Conservation (phyloP, 2,113 vertebrate genomes). For the Coryphaenoides rupestris region DNA sequence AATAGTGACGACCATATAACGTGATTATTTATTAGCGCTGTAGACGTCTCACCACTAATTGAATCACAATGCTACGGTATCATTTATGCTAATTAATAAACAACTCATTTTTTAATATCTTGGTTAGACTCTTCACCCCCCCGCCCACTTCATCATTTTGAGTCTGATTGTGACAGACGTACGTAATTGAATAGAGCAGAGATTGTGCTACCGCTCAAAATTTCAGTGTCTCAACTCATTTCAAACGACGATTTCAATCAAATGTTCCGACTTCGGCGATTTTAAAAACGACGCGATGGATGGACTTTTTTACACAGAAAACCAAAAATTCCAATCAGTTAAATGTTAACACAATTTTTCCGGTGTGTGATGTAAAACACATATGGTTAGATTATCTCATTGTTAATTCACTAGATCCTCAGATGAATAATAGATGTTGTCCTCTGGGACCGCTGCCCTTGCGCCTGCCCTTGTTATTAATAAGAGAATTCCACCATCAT, state of each 20-base stretch:
- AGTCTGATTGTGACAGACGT: neutral
- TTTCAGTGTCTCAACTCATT: neutral
- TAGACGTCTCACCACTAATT: too few species aligned
- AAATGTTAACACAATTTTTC: slow-evolving; percentile 53
- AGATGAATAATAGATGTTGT: slow-evolving; percentile 74
- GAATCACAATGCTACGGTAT: neutral
- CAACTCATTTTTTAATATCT: neutral
- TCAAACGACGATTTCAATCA: slow-evolving; percentile 10
- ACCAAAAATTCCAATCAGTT: slow-evolving; percentile 10
- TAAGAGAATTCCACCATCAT: slow-evolving; percentile 62
- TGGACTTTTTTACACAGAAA: slow-evolving; percentile 2
- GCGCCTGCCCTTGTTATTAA: slow-evolving; percentile 60
- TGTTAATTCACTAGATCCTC: slow-evolving; percentile 68
- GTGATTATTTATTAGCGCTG: too few species aligned
- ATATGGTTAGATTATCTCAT: slow-evolving; percentile 65
- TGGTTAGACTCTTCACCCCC: neutral
- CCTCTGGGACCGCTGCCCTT: slow-evolving; percentile 64
- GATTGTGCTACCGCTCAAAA: neutral
- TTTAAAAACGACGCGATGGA: neutral
- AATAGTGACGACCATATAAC: too few species aligned
- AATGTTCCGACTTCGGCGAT: neutral
- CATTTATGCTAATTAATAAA: neutral
- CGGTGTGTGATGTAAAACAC: slow-evolving; percentile 67
- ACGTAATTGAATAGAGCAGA: neutral
- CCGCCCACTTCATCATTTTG: neutral